Evolutionary conservation across 1,140 invertebrate genomes (phyloP), one percentile per base, ranked within the genome.

Genomic region (Drosophila nigrodunni): DNA sequence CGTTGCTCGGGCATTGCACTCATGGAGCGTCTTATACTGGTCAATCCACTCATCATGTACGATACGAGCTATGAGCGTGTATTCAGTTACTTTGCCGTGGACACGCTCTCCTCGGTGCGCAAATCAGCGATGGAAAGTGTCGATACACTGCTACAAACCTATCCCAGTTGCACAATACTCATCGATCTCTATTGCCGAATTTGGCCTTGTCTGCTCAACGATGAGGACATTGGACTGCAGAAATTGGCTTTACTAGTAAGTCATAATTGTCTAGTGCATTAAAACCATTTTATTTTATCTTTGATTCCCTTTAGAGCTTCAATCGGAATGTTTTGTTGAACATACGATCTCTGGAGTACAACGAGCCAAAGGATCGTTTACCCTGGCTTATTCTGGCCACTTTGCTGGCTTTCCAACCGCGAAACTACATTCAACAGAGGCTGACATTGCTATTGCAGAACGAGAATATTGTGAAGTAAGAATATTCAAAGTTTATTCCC

Each of bases 351-450:
- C 34, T 92, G 47, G 91, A 92, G 52, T 75, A 82, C 57, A 90
- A 92, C 68, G 75, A 81, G 47, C 70, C 88, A 0, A 78, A 80
- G 35, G 86, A 92, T 60, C 85, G 91, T 43, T 81, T 92, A 74
- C 91, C 92, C 21, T 92, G 92, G 92, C 77, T 79, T 6, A 92
- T 92, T 47, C 61, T 92, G n/a, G 61, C 79, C n/a, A 87, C 82
- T 0, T 35, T 92, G 7, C 21, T 92, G 2, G 55, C 43, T 0
- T 74, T 78, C 0, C 85, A 92, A 46, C 81, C 89, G 0, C 78
- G 90, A 7, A 71, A 81, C 7, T 91, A 92, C 74, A 61, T 92
- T 3, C 79, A 92, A n/a, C 68, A 78, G 15, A 50, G 83, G 37
- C 64, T 87, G 0, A 61, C 66, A 7, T 2, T 80, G 1, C 52